A percentile compares a stretch with the other conserved stretches of the same genome.
phyloP scores from a whole-genome alignment of 2,797 vertebrate species.

The Lepus townsendii region DNA sequence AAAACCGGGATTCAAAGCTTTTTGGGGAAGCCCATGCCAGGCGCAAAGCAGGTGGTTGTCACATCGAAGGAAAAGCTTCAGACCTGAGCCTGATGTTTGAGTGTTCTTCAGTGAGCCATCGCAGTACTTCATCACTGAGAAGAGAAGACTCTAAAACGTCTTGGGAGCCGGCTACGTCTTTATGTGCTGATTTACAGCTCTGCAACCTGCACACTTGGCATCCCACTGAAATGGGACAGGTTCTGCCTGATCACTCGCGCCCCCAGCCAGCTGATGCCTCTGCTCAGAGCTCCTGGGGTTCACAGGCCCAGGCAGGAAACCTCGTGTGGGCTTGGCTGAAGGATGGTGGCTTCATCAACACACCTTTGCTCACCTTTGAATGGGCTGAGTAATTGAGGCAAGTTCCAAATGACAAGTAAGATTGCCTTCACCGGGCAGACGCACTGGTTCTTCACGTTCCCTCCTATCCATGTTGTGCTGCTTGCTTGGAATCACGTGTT shows the following conservation, averaged over 20 bases:
- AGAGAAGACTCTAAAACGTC: background rate
- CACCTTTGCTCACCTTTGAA: background rate
- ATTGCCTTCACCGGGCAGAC: background rate
- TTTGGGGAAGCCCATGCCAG: accelerated
- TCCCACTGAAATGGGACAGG: background rate
- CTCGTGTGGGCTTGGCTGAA: background rate
- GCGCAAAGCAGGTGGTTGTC: background rate
- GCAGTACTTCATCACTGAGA: background rate
- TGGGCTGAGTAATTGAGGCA: background rate
- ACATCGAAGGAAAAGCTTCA: background rate
- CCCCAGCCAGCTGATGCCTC: too few species aligned
- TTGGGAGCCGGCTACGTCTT: background rate
- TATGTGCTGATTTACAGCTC: background rate
- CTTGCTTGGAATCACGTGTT: background rate
- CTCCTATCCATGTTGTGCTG: accelerated
- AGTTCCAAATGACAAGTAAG: background rate
- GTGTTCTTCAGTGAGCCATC: background rate
- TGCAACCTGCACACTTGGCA: accelerated
- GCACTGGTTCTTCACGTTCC: too few species aligned
- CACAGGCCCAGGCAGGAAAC: background rate
- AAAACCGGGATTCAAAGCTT: background rate
- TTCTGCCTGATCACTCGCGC: too few species aligned
- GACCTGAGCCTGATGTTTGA: background rate
- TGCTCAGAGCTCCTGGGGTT: background rate
- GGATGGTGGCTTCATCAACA: background rate